Percentiles rank a stretch among this genome's conserved stretches.
phyloP scores from a whole-genome alignment of 2,888 invertebrate genomes.

The Andrena trimmerana region DNA sequence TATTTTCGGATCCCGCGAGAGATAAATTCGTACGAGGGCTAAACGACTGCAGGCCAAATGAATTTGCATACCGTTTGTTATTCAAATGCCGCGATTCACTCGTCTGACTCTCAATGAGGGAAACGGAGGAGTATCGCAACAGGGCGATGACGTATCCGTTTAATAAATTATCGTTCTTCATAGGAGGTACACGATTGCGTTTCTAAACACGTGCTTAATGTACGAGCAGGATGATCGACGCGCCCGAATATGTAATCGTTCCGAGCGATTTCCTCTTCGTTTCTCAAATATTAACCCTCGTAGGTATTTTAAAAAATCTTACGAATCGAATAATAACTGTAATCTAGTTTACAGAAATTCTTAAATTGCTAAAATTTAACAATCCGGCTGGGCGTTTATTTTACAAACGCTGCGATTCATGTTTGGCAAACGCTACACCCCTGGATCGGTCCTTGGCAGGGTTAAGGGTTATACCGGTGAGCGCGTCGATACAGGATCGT shows the following conservation, averaged over 20 bases:
- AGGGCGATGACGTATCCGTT: constrained; percentile 76
- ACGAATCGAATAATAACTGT: too few relatives aligned
- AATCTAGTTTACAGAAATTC: neutral
- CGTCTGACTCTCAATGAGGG: constrained; percentile 80
- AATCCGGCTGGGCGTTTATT: neutral
- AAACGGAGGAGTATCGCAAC: constrained; percentile 71
- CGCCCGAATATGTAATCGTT: constrained; percentile 32
- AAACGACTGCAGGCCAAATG: constrained; percentile 61
- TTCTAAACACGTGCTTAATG: constrained; percentile 77
- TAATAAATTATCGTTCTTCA: constrained; percentile 78
- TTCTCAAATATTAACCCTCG: constrained; percentile 1
- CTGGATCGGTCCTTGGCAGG: constrained; percentile 32
- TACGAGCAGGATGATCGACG: constrained; percentile 75
- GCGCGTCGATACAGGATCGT: constrained; percentile 63
- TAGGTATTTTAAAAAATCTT: too few relatives aligned
- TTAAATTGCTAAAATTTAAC: neutral
- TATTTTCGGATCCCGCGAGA: constrained; percentile 51
- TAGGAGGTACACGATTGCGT: constrained; percentile 65
- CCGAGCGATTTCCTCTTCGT: constrained; percentile 8
- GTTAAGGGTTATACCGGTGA: constrained; percentile 74
- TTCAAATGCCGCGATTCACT: constrained; percentile 82
- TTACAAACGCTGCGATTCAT: neutral
- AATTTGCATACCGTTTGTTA: constrained; percentile 84
- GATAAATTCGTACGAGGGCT: constrained; percentile 49
- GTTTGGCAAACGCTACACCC: neutral